Evolutionary conservation across 2,113 vertebrate species (phyloP), one percentile per base, ranked within the genome.

Genomic region (Cyanoliseus patagonus): DNA sequence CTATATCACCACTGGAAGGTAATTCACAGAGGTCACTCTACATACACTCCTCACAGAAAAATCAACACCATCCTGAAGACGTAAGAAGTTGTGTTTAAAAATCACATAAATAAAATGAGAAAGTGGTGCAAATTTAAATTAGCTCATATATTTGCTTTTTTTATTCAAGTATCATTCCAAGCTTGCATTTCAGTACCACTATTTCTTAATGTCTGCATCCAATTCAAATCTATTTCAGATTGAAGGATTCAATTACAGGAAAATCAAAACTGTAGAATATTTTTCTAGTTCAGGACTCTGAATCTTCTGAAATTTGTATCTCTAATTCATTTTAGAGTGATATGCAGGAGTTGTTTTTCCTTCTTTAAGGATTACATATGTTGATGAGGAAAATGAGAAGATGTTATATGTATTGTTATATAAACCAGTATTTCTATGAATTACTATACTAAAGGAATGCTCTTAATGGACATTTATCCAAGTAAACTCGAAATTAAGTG

Each of bases 41-140:
- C 3, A 27, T 13, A 2, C 6, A 73, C 9, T 7, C 3, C 7
- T 42, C 1, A 1, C 27, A 10, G 12, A 68, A 83, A 80, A 75
- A 64, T 41, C 9, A 30, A 17, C 3, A 24, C 4, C 33, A 14
- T 24, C 5, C 17, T 6, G 8, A n/a, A 67, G 31, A 49, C 44
- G 19, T n/a, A 61, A 69, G 17, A 53, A 47, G 6, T 25, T 66
- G 64, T 49, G 12, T 44, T 73, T 39, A 39, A 81, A 18, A 8
- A 9, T 59, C 57, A 59, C 25, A 47, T 33, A 23, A 46, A 67
- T 22, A 19, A 44, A 70, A 39, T 12, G 12, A 10, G 10, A 33
- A 25, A 4, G 4, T 10, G 44, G 11, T 33, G 12, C 4, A 42
- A 85, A 69, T 11, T 66, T 64, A 31, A 64, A 85, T n/a, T 61